phyloP scores from a whole-genome alignment of 2,797 vertebrate genomes.

The Melanogrammus aeglefinus region DNA sequence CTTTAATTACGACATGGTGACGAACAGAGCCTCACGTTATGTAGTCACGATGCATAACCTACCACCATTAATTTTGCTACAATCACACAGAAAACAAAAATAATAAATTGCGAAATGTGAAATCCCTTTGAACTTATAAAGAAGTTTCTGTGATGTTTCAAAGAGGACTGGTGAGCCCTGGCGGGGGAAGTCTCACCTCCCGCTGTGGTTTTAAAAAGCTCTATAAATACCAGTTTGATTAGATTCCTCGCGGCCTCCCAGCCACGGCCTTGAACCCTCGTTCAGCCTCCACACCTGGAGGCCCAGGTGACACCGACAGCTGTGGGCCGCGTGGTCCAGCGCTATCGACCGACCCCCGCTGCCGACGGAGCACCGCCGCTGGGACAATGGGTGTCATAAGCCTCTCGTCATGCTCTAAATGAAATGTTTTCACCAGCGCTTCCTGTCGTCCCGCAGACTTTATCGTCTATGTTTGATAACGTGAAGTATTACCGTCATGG shows the following conservation, averaged over 20 bases:
- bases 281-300: neutral
- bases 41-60: neutral
- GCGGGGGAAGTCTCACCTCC: too few species aligned
- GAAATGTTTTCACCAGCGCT: neutral
- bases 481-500: too few species aligned
- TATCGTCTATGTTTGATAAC: neutral
- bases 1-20: neutral
- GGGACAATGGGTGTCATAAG: neutral
- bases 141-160: too few species aligned
- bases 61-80: too few species aligned
- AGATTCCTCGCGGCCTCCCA: neutral
- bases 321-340: neutral
- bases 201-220: neutral
- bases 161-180: too few species aligned
- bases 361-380: neutral
- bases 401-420: neutral
- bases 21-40: neutral
- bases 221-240: neutral
- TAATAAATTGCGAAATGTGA: too few species aligned
- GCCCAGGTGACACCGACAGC: neutral
- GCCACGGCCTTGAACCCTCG: too few species aligned
- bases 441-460: neutral
- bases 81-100: too few species aligned
- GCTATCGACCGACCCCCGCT: neutral
- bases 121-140: too few species aligned